Evolutionary conservation across 2,888 invertebrate genomes (phyloP).

Genomic region (Maniola hyperantus): DNA sequence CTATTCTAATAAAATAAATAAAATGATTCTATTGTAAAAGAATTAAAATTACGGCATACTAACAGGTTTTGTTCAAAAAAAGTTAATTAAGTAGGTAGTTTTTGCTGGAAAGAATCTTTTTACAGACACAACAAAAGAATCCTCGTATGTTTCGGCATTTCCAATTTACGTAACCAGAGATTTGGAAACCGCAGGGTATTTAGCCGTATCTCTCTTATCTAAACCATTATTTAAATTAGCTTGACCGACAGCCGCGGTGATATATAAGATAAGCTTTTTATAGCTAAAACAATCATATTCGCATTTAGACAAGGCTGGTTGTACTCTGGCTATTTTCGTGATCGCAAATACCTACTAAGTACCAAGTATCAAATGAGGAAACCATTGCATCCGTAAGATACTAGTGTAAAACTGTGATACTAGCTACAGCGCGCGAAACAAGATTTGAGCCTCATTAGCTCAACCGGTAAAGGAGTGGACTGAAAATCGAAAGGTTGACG

Average conservation of each 20-base stretch:
- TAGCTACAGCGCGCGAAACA: no score
- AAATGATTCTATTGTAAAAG: background rate
- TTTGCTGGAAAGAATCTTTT: constrained; percentile 7
- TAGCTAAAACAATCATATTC: constrained; percentile 20
- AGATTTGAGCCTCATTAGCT: no score
- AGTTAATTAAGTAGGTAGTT: background rate
- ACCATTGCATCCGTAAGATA: no score
- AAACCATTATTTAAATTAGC: constrained; percentile 28
- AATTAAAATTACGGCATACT: background rate
- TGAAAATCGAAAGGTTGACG: no score
- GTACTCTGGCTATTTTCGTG: no score
- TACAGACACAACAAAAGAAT: background rate
- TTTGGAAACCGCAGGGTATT: background rate
- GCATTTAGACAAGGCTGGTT: background rate
- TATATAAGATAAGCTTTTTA: constrained; percentile 24
- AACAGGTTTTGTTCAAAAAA: no score
- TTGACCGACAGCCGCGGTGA: constrained; percentile 24
- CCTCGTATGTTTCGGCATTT: background rate
- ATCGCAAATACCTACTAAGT: no score
- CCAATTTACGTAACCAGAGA: background rate
- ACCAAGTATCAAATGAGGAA: no score
- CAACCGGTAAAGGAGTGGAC: no score
- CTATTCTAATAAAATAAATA: no score
- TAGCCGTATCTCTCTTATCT: constrained; percentile 24
- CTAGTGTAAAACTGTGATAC: no score